Conservation (phyloP, 2,113 vertebrate genomes). For the Deroptyus accipitrinus region DNA sequence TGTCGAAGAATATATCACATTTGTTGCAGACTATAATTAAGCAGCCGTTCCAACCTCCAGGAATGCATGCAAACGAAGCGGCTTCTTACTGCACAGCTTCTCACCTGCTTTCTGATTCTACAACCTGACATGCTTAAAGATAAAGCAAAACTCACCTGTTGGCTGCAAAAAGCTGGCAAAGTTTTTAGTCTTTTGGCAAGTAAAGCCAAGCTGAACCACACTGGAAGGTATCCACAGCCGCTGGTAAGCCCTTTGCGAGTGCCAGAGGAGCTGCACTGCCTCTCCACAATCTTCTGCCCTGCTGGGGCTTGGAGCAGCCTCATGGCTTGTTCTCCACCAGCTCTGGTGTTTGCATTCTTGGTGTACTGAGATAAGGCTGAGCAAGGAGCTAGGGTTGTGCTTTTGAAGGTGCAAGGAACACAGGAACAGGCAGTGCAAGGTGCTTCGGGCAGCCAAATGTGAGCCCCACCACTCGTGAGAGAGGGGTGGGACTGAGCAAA, state of each 20-base stretch:
- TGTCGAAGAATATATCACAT: rapidly evolving
- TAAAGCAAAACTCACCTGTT: conserved; percentile 21
- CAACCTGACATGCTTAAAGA: rapidly evolving
- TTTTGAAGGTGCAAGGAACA: background rate
- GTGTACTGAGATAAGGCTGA: conserved; percentile 27
- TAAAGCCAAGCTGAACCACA: background rate
- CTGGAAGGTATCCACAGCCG: background rate
- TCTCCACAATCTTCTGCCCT: background rate
- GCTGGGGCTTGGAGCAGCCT: background rate
- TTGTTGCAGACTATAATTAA: background rate
- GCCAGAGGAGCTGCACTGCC: background rate
- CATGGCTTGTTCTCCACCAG: background rate
- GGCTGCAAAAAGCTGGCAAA: background rate
- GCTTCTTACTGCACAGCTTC: background rate
- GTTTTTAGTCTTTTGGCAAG: rapidly evolving
- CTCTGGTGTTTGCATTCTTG: background rate
- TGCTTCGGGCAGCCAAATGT: rapidly evolving
- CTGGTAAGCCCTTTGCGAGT: background rate
- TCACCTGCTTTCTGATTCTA: background rate
- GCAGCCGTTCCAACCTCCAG: background rate
- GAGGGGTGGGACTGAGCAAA: background rate
- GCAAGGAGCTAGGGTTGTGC: background rate
- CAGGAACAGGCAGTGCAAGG: rapidly evolving
- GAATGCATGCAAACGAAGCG: rapidly evolving
- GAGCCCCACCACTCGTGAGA: rapidly evolving